Conservation (phyloP, 2,888 invertebrate genomes). For the Chymomyza caudatula region DNA sequence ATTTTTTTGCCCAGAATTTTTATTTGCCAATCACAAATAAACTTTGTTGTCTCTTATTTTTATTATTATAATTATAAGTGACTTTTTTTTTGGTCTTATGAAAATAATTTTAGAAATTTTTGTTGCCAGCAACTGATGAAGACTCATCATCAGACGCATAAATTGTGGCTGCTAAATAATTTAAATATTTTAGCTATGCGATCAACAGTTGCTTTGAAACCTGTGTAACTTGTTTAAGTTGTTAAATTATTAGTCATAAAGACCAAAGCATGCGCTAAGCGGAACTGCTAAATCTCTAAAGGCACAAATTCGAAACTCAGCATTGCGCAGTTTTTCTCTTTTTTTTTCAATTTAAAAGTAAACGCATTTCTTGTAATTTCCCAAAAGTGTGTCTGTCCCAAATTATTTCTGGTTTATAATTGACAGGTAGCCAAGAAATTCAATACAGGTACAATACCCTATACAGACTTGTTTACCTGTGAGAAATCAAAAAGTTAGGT, state of each 20-base stretch:
- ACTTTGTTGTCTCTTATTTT: constrained; percentile 19
- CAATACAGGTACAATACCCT: constrained; percentile 47
- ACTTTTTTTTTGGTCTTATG: constrained; percentile 17
- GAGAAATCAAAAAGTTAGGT: constrained; percentile 43
- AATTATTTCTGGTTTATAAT: constrained; percentile 25
- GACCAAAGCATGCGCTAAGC: constrained; percentile 30
- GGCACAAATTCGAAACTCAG: not conserved
- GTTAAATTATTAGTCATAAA: constrained; percentile 52
- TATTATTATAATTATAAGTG: not conserved
- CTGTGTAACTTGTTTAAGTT: constrained; percentile 55
- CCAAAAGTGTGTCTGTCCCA: constrained; percentile 4
- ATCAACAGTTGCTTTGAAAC: constrained; percentile 26
- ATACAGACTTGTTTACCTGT: constrained; percentile 42
- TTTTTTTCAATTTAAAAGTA: not conserved
- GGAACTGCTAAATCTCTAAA: constrained; percentile 36
- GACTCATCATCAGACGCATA: not conserved
- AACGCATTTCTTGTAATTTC: not conserved
- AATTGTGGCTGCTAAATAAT: constrained; percentile 52
- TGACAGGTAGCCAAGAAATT: constrained; percentile 19
- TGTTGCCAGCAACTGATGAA: not conserved
- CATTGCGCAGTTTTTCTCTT: not conserved
- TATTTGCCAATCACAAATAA: constrained; percentile 36
- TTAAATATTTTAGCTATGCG: constrained; percentile 33
- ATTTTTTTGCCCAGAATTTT: constrained; percentile 45
- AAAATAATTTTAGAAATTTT: not conserved